Evolutionary conservation across 2,113 vertebrate genomes (phyloP).

Genomic region (Mormyrus iriodes): DNA sequence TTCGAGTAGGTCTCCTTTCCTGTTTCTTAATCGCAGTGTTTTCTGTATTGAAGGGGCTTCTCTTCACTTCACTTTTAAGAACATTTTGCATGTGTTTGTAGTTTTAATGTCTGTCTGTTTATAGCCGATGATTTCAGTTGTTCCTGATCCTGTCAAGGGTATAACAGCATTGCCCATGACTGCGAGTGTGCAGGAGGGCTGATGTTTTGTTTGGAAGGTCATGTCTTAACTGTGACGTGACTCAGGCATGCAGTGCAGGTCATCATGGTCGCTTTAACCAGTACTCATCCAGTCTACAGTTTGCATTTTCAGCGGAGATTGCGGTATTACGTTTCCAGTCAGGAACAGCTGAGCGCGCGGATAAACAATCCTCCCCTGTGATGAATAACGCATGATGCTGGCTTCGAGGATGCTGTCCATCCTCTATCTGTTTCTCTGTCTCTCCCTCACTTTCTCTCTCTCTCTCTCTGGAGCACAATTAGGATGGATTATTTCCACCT

Average conservation of each 20-base stretch:
- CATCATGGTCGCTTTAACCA: neutral
- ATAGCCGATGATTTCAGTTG: neutral
- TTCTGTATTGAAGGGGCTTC: neutral
- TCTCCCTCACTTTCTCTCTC: neutral
- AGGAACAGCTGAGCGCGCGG: neutral
- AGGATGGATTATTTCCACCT: neutral
- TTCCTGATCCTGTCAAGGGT: neutral
- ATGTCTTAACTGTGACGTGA: neutral
- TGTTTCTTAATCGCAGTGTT: neutral
- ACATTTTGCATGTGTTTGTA: neutral
- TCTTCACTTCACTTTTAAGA: neutral
- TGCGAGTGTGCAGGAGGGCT: neutral
- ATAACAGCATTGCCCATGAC: neutral
- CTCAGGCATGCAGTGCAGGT: neutral
- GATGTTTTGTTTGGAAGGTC: neutral
- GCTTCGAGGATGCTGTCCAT: slow-evolving; percentile 11
- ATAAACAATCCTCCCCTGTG: slow-evolving; percentile 12
- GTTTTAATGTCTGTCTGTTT: neutral
- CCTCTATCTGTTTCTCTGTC: neutral
- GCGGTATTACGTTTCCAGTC: neutral
- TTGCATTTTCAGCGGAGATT: neutral
- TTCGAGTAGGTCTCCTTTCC: neutral
- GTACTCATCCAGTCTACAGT: neutral
- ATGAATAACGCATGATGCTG: slow-evolving; percentile 47
- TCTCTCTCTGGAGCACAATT: neutral